Evolutionary conservation across 2,797 vertebrate genomes (phyloP).

Genomic region (Falco concolor): DNA sequence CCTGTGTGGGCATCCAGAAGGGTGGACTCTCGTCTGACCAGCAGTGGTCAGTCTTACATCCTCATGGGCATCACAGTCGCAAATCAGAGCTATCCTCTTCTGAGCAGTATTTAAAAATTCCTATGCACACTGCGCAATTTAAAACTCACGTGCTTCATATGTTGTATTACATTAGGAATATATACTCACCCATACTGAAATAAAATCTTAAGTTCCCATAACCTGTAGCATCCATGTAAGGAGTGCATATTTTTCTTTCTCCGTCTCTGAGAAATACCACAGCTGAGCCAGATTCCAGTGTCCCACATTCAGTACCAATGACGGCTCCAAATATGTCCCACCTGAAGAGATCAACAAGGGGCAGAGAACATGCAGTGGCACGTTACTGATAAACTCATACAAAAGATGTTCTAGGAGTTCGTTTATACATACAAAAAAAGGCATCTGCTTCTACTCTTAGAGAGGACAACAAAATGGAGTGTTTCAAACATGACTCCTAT

Average conservation of each 20-base stretch:
- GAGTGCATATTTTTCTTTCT: conserved; percentile 89
- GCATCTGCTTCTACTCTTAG: not conserved
- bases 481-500: not conserved
- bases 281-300: conserved; percentile 88
- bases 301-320: conserved; percentile 88
- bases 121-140: not conserved
- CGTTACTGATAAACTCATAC: not conserved
- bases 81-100: not conserved
- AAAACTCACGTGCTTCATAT: not conserved
- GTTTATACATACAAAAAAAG: not conserved
- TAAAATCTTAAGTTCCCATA: conserved; percentile 95
- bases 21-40: not conserved
- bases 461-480: not conserved
- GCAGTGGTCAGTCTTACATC: not conserved
- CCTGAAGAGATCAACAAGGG: conserved; percentile 68
- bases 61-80: not conserved
- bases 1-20: not conserved
- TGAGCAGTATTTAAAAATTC: not conserved
- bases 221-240: conserved; percentile 89
- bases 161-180: not conserved
- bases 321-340: conserved; percentile 90
- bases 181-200: conserved; percentile 88
- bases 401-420: not conserved
- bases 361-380: not conserved
- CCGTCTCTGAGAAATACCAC: conserved; percentile 89